A percentile compares a stretch with the other conserved stretches of the same genome.
Evolutionary conservation across 2,113 vertebrate species (phyloP).

Genomic region (Meleagris gallopavo): DNA sequence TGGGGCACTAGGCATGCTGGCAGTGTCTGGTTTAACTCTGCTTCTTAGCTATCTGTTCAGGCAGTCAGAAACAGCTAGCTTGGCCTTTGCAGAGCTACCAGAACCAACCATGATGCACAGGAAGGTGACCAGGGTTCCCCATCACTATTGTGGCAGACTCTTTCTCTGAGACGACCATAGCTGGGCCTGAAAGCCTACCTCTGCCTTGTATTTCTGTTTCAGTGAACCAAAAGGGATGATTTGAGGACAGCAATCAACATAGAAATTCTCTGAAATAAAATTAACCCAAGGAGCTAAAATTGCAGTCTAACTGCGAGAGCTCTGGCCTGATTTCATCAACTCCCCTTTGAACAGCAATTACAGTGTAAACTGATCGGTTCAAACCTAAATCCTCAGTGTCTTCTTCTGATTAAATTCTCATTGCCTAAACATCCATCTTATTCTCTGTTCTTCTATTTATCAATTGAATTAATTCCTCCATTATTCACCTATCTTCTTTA

Average conservation of each 20-base stretch:
- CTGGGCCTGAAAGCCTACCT: background rate
- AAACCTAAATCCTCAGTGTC: background rate
- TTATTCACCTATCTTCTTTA: constrained; percentile 26
- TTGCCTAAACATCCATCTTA: background rate
- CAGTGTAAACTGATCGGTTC: constrained; percentile 28
- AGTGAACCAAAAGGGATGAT: background rate
- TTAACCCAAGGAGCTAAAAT: constrained; percentile 18
- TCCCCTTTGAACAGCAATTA: constrained; percentile 27
- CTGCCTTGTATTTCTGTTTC: background rate
- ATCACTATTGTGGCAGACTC: background rate
- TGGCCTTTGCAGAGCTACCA: background rate
- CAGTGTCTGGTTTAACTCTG: background rate
- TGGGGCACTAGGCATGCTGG: background rate
- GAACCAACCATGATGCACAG: background rate
- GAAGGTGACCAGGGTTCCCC: background rate
- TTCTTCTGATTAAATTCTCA: constrained; percentile 33
- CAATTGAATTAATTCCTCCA: constrained; percentile 24
- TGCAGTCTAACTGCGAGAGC: background rate
- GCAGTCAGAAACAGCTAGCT: background rate
- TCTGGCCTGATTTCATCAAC: constrained; percentile 31
- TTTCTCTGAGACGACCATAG: background rate
- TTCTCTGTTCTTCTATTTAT: constrained; percentile 10
- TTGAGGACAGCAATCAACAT: background rate
- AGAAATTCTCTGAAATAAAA: constrained; percentile 33
- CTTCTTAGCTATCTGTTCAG: background rate